Evolutionary conservation across 2,888 invertebrate genomes (phyloP).

Genomic region (Noctua comes): DNA sequence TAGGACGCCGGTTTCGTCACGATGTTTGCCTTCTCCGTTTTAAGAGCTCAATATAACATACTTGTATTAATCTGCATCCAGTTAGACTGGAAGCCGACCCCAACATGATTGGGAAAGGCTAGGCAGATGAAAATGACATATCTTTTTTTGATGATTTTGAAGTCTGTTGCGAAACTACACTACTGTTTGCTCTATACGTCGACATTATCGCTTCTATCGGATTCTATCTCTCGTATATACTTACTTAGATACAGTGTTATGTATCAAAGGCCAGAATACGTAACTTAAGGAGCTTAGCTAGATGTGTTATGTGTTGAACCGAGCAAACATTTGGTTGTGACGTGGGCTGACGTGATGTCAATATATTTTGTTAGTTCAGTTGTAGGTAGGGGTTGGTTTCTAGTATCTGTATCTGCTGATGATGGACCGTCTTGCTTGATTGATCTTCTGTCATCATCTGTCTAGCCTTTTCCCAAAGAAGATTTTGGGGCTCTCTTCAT

Average conservation of each 20-base stretch:
- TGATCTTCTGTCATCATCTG: neutral
- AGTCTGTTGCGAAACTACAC: neutral
- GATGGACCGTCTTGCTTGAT: neutral
- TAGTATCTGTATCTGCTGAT: neutral
- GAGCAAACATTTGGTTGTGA: neutral
- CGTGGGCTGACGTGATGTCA: constrained; percentile 1
- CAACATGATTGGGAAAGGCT: neutral
- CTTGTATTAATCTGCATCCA: neutral
- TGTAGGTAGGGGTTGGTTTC: neutral
- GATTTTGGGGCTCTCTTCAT: no score
- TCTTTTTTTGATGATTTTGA: neutral
- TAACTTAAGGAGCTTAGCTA: constrained; percentile 22
- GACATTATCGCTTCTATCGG: neutral
- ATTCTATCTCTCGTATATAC: neutral
- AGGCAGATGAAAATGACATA: neutral
- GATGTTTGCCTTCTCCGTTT: neutral
- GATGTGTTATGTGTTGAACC: constrained; percentile 1
- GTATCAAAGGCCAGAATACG: constrained; percentile 13
- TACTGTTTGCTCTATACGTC: neutral
- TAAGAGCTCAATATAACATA: neutral
- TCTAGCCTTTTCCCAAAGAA: neutral
- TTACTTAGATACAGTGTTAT: neutral
- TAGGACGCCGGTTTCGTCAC: neutral
- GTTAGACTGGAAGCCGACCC: neutral
- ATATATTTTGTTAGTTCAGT: constrained; percentile 1